A percentile compares a stretch with the other conserved stretches of the same genome.
Evolutionary conservation across 2,797 vertebrate species (phyloP).

Genomic region (Kryptolebias ocellatus): DNA sequence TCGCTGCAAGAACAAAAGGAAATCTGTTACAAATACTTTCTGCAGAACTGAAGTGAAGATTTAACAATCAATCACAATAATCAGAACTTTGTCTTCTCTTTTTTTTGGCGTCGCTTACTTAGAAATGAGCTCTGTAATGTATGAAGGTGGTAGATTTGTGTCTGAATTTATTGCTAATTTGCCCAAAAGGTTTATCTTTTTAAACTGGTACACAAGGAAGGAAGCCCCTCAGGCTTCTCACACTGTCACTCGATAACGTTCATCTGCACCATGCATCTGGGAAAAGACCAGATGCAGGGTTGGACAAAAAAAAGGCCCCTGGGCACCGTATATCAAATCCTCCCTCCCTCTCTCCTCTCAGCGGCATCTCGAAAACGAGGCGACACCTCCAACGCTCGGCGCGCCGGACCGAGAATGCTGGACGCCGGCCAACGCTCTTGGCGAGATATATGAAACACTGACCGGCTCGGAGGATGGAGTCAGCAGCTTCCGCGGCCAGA

Average conservation of each 20-base stretch:
- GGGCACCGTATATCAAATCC: conserved; percentile 69
- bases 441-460: conserved; percentile 53
- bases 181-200: conserved; percentile 17
- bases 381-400: conserved; percentile 55
- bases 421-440: conserved; percentile 56
- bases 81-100: background rate
- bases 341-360: conserved; percentile 38
- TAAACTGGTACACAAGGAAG: conserved; percentile 40
- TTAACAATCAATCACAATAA: no score
- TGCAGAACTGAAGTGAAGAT: background rate
- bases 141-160: conserved; percentile 1
- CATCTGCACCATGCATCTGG: conserved; percentile 61
- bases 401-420: conserved; percentile 47
- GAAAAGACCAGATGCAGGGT: conserved; percentile 55
- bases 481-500: conserved; percentile 68
- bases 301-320: conserved; percentile 42
- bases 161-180: conserved; percentile 35
- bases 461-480: conserved; percentile 60
- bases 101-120: background rate
- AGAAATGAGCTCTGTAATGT: background rate
- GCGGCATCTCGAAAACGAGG: conserved; percentile 54
- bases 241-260: conserved; percentile 42
- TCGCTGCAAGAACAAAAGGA: conserved; percentile 19
- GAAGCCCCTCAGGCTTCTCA: conserved; percentile 48
- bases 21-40: conserved; percentile 32